Conservation (phyloP, 2,888 invertebrate species). For the Cinara cedri region DNA sequence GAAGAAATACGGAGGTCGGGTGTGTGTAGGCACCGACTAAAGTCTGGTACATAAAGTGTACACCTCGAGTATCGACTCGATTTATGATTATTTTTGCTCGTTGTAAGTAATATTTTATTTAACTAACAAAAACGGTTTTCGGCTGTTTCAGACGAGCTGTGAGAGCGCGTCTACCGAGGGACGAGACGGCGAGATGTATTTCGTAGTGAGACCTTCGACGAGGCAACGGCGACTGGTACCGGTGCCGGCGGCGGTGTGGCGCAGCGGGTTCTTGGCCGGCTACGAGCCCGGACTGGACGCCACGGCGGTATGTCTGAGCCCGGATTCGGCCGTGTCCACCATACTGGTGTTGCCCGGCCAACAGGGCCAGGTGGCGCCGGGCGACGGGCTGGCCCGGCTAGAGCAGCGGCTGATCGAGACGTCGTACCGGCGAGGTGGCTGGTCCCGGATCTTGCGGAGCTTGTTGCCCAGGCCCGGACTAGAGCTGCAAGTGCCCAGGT, state of each 20-base stretch:
- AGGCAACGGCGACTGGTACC: slow-evolving; percentile 81
- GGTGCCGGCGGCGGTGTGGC: slow-evolving; percentile 82
- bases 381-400: slow-evolving; percentile 77
- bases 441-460: slow-evolving; percentile 76
- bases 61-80: no score
- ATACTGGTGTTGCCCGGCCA: slow-evolving; percentile 85
- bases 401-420: slow-evolving; percentile 74
- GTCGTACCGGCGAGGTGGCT: slow-evolving; percentile 72
- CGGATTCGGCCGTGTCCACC: slow-evolving; percentile 75
- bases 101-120: no score
- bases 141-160: slow-evolving; percentile 76
- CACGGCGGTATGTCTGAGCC: slow-evolving; percentile 80
- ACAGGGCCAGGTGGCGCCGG: slow-evolving; percentile 72
- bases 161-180: slow-evolving; percentile 75
- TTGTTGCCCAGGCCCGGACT: slow-evolving; percentile 77
- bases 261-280: slow-evolving; percentile 78
- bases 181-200: slow-evolving; percentile 84
- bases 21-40: no score
- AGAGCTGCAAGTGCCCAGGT: slow-evolving; percentile 83
- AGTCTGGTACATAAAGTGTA: no score
- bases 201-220: slow-evolving; percentile 80
- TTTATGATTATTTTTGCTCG: no score
- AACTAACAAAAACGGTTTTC: slow-evolving; percentile 11
- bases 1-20: no score
- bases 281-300: slow-evolving; percentile 85